Evolutionary conservation across 2,888 invertebrate genomes (phyloP), one percentile per base, ranked within the genome.

Genomic region (Lacanobia wlatinum): DNA sequence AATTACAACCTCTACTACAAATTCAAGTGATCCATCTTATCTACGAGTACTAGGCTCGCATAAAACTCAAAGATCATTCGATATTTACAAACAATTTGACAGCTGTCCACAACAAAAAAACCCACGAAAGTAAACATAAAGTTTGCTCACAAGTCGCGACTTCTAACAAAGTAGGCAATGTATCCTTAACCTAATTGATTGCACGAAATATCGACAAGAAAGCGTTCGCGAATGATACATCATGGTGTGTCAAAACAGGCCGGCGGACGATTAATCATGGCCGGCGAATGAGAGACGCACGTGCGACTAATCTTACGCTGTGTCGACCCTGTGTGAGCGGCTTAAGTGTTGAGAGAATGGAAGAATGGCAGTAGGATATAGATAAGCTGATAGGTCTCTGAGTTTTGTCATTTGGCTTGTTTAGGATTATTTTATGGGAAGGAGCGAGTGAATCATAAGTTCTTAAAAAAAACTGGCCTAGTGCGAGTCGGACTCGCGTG

Each of bases 191-290:
- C 89, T 94, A 95, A 95, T 95, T 95, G 95, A 95, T 94, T 90
- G 89, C 87, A 86, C 85, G 84, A 87, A 90, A 90, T 90, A 94
- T 94, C 91, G 94, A 93, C 94, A 94, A 94, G 93, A 94, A 94
- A 94, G 84, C 91, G 90, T 91, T 87, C 90, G 81, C 85, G 90
- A 94, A 94, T 96, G 95, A 95, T 95, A 95, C 95, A 95, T 95
- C 95, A 94, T 90, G 91, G 87, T 86, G 90, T 91, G 95, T 95
- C 95, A 94, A 88, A 92, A 91, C 94, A 91, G 92, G 88, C 92
- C 88, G 92, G 87, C 83, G 67, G 80, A 83, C 93, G 87, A 96
- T 96, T 94, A 95, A 96, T 95, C 95, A 95, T 92, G 87, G 71
- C 68, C 46, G 53, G 64, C 76, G 85, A 84, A 83, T 83, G 84